These are phyloP conservation scores for Neoaliturus tenellus DNA, from an alignment of 2,888 invertebrate species.

Conservation along the genomic window DNA sequence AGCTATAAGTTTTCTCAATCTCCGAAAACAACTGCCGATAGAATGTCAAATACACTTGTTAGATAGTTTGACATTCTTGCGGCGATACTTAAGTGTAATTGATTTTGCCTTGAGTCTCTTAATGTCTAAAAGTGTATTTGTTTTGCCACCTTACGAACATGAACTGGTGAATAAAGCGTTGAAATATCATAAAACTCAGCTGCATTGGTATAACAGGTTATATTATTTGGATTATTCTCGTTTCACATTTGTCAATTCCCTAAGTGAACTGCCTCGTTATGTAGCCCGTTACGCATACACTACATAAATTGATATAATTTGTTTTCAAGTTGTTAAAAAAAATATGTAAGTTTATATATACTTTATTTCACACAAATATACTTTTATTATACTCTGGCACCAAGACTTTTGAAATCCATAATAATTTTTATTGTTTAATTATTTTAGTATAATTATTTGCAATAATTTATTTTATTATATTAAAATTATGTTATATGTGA, in stretches of 20 bases:
- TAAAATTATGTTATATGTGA: too few species aligned
- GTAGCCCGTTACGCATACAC: neutral
- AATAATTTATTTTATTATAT: too few species aligned
- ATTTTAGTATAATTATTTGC: too few species aligned
- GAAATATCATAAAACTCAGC: constrained; percentile 86
- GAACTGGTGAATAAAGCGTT: constrained; percentile 60
- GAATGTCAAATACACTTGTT: constrained; percentile 90
- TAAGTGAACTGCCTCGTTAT: constrained; percentile 79
- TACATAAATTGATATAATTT: too few species aligned
- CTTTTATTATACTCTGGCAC: too few species aligned
- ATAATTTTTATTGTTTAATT: too few species aligned
- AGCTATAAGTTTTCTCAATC: constrained; percentile 86
- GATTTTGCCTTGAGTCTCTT: constrained; percentile 85
- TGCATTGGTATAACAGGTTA: constrained; percentile 95
- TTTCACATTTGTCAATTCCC: constrained; percentile 93
- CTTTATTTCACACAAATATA: too few species aligned
- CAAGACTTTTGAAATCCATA: too few species aligned
- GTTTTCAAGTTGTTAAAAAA: too few species aligned
- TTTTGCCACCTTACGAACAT: constrained; percentile 80
- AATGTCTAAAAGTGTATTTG: constrained; percentile 71
- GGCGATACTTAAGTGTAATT: constrained; percentile 90
- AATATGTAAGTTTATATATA: too few species aligned
- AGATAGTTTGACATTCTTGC: constrained; percentile 88
- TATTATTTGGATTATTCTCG: constrained; percentile 95
- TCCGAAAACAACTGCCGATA: constrained; percentile 71